Evolutionary conservation across 2,888 invertebrate genomes (phyloP), one percentile per base, ranked within the genome.

Genomic region (Polyommatus icarus): DNA sequence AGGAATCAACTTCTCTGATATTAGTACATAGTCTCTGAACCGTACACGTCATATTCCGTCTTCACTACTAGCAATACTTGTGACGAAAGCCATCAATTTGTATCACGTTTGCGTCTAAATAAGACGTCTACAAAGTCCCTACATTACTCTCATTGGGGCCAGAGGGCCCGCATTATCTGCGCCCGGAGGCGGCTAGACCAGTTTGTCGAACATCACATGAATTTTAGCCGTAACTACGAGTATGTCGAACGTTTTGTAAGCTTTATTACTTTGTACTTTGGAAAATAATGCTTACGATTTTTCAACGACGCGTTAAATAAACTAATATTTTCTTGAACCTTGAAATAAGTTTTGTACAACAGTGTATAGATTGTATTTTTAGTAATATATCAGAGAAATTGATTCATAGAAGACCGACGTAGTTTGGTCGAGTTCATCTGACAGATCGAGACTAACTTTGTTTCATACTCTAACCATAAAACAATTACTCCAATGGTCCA

Each of bases 51-150:
- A 67, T 18, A 67, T 67, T 67, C 15, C 18, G 29, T 24, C 15
- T 29, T 12, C 40, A 61, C 24, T 82, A 88, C 85, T n/a, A 84
- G 83, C 85, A 87, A 90, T 90, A 90, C 92, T 91, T 92, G 90
- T 87, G 88, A 85, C 91, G 92, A 93, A 92, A 92, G 89, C 89
- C 90, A 87, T 89, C 92, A 92, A 93, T 93, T 93, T 92, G 86
- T 88, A 85, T 84, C 86, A 87, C 85, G 87, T 90, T 90, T 88
- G 88, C 84, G 84, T 86, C 89, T 93, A 91, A 93, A 92, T 93
- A 92, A 93, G 93, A 93, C 91, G 92, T 93, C 91, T 89, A 84
- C 91, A 90, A 92, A 92, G 91, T 91, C 90, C 89, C 87, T 85
- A 88, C 89, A 91, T 92, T 92, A 92, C 90, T 90, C 90, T 91